Percentiles rank a stretch among this genome's conserved stretches.
These are phyloP conservation scores for Ictalurus furcatus DNA, from an alignment of 2,113 vertebrate species.

Conservation along the genomic window DNA sequence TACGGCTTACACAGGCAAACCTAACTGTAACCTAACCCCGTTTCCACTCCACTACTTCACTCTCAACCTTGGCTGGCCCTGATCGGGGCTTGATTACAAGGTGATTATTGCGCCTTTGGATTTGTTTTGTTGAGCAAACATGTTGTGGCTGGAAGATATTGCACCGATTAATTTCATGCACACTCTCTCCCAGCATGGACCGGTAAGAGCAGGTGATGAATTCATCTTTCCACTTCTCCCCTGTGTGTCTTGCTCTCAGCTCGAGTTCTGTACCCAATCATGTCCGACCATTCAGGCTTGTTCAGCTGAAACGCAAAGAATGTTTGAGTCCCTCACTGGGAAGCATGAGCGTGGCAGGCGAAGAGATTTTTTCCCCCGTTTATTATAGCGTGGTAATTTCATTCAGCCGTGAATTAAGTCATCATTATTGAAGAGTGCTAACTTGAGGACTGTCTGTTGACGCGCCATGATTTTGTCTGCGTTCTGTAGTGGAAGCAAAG, in stretches of 20 bases:
- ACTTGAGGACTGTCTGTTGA: not conserved
- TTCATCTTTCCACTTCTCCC: slow-evolving; percentile 49
- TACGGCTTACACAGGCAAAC: not conserved
- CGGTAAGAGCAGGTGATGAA: slow-evolving; percentile 48
- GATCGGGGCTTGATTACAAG: slow-evolving; percentile 57
- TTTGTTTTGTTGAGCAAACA: slow-evolving; percentile 53
- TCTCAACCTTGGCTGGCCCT: slow-evolving; percentile 37
- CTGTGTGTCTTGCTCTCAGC: slow-evolving; percentile 22
- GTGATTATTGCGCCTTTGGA: slow-evolving; percentile 55
- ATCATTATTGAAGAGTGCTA: not conserved
- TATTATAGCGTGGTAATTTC: not conserved
- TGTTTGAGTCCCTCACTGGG: slow-evolving; percentile 1
- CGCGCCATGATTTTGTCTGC: too few species aligned
- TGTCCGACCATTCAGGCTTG: not conserved
- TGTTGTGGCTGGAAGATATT: slow-evolving; percentile 57
- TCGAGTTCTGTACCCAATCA: slow-evolving; percentile 12
- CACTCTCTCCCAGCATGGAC: not conserved
- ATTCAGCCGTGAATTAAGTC: not conserved
- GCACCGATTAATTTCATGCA: slow-evolving; percentile 54
- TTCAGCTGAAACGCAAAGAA: slow-evolving; percentile 16
- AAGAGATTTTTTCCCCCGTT: slow-evolving; percentile 8
- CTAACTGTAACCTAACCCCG: not conserved
- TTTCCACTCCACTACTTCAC: not conserved
- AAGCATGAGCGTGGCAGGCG: slow-evolving; percentile 3
- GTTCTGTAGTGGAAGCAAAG: not conserved